Conservation (phyloP, 2,888 invertebrate genomes). For the Apeira syringaria region DNA sequence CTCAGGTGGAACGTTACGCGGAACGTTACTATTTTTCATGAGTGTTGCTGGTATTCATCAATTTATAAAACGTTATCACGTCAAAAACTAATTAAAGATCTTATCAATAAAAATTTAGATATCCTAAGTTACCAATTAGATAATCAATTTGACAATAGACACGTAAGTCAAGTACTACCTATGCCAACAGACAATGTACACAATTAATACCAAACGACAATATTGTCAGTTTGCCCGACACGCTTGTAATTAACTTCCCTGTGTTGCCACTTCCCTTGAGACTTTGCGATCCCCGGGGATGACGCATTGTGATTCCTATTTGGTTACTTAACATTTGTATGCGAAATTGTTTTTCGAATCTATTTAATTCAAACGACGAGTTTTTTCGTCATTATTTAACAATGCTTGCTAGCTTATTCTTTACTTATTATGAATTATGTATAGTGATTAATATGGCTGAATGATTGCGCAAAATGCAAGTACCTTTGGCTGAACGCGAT, state of each 20-base stretch:
- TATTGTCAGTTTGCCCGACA: constrained; percentile 30
- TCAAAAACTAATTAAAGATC: no score
- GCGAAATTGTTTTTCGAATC: constrained; percentile 28
- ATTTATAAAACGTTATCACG: no score
- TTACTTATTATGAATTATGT: no score
- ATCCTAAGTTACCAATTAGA: not conserved
- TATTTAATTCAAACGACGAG: constrained; percentile 11
- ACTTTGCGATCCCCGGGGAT: constrained; percentile 4
- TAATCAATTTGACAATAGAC: not conserved
- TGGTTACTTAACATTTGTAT: constrained; percentile 34
- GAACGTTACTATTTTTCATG: no score
- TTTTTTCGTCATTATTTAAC: no score
- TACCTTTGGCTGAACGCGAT: no score
- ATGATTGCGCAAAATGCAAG: no score
- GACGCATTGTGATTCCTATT: constrained; percentile 26
- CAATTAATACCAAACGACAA: constrained; percentile 29
- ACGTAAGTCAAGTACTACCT: not conserved
- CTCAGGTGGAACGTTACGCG: no score
- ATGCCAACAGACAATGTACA: constrained; percentile 14
- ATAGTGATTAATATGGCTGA: no score
- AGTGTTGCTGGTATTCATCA: no score
- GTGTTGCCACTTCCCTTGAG: constrained; percentile 12
- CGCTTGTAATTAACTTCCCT: constrained; percentile 37
- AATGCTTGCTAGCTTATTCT: no score
- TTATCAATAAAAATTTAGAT: no score